Base-by-base conservation (phyloP, 2,888 invertebrate genomes). In the Cheilosia vulpina region DNA sequence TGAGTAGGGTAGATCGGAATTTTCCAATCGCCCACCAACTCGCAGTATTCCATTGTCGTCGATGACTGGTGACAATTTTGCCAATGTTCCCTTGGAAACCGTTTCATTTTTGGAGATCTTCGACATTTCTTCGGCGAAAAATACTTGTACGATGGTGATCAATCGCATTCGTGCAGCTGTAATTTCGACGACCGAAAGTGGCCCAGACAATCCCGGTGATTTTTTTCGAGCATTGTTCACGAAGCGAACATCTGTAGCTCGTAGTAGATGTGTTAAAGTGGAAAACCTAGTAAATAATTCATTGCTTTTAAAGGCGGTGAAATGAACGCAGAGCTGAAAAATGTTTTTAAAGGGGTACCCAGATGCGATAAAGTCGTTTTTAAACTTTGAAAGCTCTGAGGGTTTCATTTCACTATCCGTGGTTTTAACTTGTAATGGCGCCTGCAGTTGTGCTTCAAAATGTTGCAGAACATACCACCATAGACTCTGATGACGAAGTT, bases 1-100 rank as follows among this genome's bases (percentile, higher is more conserved):
- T 15, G 27, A 55, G 17, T 43, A 55, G 31, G 31, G 31, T 34
- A 34, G 9, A 34, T 34, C 31, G 9, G 31, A 34, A 17, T 66
- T 68, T 21, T 71, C 71, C 15, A 71, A 50, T 50, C 71, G 47
- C 2, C 50, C 47, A 3, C 58, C 71, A 19, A 69, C 47, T 57
- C 58, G 69, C 9, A 57, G 9, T 24, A 57, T 24, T 34, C 65
- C 58, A 1, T 34, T 27, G 4, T 62, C 47, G 13, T 45, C 62
- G 11, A 62, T 45, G 4, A 68, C 17, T 24, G 66, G 66, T 11
- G 53, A 68, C 17, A 68, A 52, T 43, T 55, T 41, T 17, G 66
- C 53, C 2, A 68, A 0, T 27, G 24, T 68, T 7, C 66, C 19
- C 19, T 58, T 58, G 17, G 58, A 13, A 5, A 58, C 27, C 4